Evolutionary conservation across 2,888 invertebrate species (phyloP).

Genomic region (Yponomeuta cagnagella): DNA sequence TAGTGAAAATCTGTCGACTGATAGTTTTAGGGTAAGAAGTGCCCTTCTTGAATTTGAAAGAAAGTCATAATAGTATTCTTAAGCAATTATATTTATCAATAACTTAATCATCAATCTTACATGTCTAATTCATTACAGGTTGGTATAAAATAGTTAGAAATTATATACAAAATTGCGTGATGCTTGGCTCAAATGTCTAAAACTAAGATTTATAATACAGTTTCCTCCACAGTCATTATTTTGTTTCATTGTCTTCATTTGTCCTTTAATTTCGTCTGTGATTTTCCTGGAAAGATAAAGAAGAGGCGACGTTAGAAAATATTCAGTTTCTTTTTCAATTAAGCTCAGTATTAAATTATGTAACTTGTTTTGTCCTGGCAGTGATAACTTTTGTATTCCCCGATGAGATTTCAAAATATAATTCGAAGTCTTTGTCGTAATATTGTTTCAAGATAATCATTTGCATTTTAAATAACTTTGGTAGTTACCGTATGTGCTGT

Average conservation of each 20-base stretch:
- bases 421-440: too few relatives aligned
- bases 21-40: background rate
- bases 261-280: conserved; percentile 63
- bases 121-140: conserved; percentile 1
- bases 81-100: background rate
- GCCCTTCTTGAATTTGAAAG: background rate
- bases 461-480: too few relatives aligned
- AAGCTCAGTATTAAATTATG: background rate
- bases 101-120: conserved; percentile 4
- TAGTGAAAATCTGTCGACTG: background rate
- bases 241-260: conserved; percentile 37
- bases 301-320: background rate
- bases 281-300: conserved; percentile 52
- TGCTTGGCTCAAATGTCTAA: conserved; percentile 37
- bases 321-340: background rate
- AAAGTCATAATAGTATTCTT: background rate
- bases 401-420: too few relatives aligned
- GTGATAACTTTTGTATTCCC: too few relatives aligned
- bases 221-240: conserved; percentile 27
- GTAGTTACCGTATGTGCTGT: too few relatives aligned
- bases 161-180: conserved; percentile 31
- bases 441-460: too few relatives aligned
- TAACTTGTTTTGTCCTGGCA: too few relatives aligned
- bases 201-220: conserved; percentile 21
- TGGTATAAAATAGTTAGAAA: conserved; percentile 17